These are phyloP conservation scores for Hydrozoanthus tunicans DNA, from an alignment of 64 coral and sea anemone species.

Conservation along the genomic window DNA sequence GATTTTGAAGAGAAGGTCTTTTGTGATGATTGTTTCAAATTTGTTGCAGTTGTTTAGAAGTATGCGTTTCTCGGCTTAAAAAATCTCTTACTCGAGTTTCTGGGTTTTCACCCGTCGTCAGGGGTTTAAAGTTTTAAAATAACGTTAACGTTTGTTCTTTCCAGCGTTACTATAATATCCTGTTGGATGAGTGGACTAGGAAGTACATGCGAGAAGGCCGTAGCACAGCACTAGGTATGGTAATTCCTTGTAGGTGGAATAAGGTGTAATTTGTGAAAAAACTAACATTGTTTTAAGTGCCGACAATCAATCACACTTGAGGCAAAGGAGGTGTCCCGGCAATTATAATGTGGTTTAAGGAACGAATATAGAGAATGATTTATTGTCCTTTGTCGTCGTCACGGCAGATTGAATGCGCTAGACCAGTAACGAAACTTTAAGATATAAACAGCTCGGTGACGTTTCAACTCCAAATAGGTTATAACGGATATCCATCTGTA, in stretches of 20 bases:
- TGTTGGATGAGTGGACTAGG: constrained; percentile 95
- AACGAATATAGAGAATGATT: too few species aligned
- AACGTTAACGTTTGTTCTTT: neutral
- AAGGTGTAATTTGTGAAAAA: neutral
- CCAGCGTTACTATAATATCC: constrained; percentile 90
- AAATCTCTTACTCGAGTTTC: too few species aligned
- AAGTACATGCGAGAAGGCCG: constrained; percentile 97
- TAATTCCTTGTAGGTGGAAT: neutral
- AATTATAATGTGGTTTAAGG: too few species aligned
- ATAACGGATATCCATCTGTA: too few species aligned
- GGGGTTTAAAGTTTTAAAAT: too few species aligned
- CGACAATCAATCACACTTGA: too few species aligned
- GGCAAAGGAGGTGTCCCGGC: too few species aligned
- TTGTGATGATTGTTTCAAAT: neutral
- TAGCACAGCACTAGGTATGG: constrained; percentile 80
- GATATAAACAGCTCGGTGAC: too few species aligned
- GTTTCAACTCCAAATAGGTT: too few species aligned
- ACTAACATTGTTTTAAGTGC: neutral
- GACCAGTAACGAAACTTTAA: too few species aligned
- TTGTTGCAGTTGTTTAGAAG: neutral
- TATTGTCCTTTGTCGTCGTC: too few species aligned
- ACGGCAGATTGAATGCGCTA: too few species aligned
- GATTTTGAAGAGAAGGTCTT: neutral
- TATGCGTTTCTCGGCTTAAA: neutral
- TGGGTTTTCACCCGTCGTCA: neutral